phyloP scores from a whole-genome alignment of 2,113 vertebrate genomes.

The Silurus asotus region DNA sequence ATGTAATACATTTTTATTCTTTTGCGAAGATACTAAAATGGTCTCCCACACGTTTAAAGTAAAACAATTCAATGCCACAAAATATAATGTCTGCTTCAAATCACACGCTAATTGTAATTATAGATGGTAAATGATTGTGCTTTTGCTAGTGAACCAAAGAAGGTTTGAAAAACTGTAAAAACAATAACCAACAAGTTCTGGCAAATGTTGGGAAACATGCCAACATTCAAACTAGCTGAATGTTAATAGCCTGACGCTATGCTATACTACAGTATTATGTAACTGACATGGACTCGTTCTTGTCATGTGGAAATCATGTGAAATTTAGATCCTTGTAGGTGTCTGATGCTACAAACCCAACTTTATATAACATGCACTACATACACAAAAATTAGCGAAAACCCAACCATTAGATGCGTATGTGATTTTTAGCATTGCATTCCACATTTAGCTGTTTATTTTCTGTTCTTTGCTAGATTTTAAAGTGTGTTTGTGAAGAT shows the following conservation, averaged over 20 bases:
- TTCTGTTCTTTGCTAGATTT: too few relatives aligned
- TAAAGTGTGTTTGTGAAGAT: too few relatives aligned
- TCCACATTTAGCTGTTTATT: too few relatives aligned
- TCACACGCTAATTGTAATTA: neutral
- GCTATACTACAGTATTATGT: neutral
- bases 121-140: neutral
- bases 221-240: neutral
- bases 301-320: neutral
- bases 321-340: neutral
- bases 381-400: too few relatives aligned
- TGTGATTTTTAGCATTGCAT: too few relatives aligned
- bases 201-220: neutral
- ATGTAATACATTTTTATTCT: neutral
- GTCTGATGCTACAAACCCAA: neutral
- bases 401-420: too few relatives aligned
- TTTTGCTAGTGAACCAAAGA: neutral
- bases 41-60: neutral
- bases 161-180: neutral
- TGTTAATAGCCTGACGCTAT: neutral
- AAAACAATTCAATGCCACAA: neutral
- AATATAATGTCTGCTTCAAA: neutral
- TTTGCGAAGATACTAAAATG: neutral
- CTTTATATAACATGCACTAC: neutral
- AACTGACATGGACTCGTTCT: neutral
- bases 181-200: neutral